A percentile compares a stretch with the other conserved stretches of the same genome.
phyloP scores from a whole-genome alignment of 1,140 invertebrate species.

The Lepidurus apus region DNA sequence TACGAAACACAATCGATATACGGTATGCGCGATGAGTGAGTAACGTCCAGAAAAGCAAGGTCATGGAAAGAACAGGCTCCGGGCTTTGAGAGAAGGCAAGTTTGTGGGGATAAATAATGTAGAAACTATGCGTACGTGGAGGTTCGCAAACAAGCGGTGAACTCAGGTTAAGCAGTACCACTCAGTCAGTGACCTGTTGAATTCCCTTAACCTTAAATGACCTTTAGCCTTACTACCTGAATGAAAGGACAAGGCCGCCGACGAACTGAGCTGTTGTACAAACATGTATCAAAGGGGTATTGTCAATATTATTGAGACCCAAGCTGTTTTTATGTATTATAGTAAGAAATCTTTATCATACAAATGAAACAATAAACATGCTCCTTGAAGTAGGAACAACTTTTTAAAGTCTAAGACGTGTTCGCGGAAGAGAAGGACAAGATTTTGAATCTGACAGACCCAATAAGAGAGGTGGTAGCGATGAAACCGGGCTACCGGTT shows the following conservation, averaged over 20 bases:
- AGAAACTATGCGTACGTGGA: neutral
- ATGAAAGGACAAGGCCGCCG: no score
- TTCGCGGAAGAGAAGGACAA: neutral
- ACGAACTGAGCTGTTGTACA: no score
- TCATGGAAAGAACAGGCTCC: neutral
- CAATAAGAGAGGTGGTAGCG: constrained; percentile 11
- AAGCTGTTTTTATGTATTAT: no score
- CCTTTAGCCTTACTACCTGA: neutral
- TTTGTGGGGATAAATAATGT: neutral
- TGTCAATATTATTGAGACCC: no score
- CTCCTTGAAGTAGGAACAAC: neutral
- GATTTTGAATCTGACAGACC: neutral
- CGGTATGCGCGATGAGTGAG: no score
- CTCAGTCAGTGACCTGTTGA: neutral
- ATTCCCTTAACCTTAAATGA: neutral
- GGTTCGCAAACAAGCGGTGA: neutral
- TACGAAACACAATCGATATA: no score
- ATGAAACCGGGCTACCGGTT: neutral
- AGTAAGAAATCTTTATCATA: no score
- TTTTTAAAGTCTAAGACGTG: neutral
- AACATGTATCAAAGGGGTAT: no score
- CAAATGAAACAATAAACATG: no score
- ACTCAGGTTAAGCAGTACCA: neutral
- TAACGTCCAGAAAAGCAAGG: neutral
- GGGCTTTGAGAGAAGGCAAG: neutral